These are phyloP conservation scores for Cervus canadensis DNA, from an alignment of 2,113 vertebrate genomes.

Conservation along the genomic window DNA sequence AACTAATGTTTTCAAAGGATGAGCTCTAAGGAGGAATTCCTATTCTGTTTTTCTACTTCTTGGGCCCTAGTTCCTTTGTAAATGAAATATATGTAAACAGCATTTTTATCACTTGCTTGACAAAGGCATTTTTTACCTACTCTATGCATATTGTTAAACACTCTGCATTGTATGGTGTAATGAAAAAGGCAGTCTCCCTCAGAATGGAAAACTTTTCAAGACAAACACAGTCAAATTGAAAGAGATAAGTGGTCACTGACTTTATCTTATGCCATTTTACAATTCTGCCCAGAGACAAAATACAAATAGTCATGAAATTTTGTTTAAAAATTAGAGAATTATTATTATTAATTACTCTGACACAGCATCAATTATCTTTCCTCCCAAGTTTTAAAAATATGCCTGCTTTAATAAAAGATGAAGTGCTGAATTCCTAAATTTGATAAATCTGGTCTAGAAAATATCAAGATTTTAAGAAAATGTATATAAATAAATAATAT, in stretches of 20 bases:
- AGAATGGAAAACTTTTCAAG: constrained; percentile 32
- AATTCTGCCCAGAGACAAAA: constrained; percentile 52
- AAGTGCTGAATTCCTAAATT: not conserved
- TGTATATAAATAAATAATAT: constrained; percentile 25
- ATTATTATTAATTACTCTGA: constrained; percentile 44
- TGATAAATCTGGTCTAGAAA: constrained; percentile 72
- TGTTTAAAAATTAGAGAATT: constrained; percentile 46
- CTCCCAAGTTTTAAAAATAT: constrained; percentile 27
- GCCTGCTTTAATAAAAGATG: constrained; percentile 40
- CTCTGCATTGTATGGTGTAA: not conserved
- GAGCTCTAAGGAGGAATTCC: constrained; percentile 31
- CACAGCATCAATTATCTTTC: constrained; percentile 1
- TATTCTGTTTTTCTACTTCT: not conserved
- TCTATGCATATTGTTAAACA: constrained; percentile 21
- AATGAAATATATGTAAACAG: not conserved
- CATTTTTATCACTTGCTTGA: constrained; percentile 32
- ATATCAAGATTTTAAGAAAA: constrained; percentile 40
- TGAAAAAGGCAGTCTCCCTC: constrained; percentile 11
- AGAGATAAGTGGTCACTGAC: constrained; percentile 54
- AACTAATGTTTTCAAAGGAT: constrained; percentile 54
- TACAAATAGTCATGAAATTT: constrained; percentile 57
- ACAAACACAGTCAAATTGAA: constrained; percentile 54
- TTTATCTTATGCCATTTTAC: constrained; percentile 58
- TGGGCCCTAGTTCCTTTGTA: constrained; percentile 18
- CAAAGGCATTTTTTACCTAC: not conserved